Base-by-base conservation (phyloP, 2,113 vertebrate species). In the Oryzias curvinotus region DNA sequence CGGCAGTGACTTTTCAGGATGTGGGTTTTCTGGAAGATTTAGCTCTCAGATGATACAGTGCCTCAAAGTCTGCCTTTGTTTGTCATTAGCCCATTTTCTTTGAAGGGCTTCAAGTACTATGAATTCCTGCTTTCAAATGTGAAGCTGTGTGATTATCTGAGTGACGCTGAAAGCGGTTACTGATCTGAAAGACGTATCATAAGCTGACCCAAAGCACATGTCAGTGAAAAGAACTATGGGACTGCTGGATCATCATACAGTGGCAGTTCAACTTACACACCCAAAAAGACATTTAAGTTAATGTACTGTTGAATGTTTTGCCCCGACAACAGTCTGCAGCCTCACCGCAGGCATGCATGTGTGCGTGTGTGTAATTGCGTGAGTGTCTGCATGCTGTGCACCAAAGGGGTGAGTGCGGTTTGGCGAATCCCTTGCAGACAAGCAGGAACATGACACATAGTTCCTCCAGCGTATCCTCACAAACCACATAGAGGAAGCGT, bases 361-460 rank as follows among this genome's bases (percentile, higher is more conserved):
- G 64, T 52, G 48, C 59, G 28, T 52, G 26, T 56, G 64, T 72
- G 69, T 71, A 43, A 56, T 57, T 75, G 15, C 56, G 57, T 84
- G 81, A 65, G 61, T 73, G 68, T 76, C 73, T 80, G 51, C 54
- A 51, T 79, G 57, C 47, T 65, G 69, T 64, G 53, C 52, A 51
- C 52, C 21, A 41, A 78, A 36, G 36, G 2, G 59, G 75, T 68
- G 71, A 57, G 45, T 57, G 64, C 21, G 75, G 71, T 70, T 81
- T 75, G 73, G 68, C 41, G 13, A 68, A 75, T 57, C 68, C 62
- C 67, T 79, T 23, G 45, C 43, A 70, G 75, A 81, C 84, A 69
- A 70, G 82, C 75, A 74, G 74, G 61, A 80, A 85, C 84, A 86
- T 84, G 80, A 85, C 85, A 80, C 76, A 83, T 67, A 62, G 77